Conservation (phyloP, 2,113 vertebrate species). For the Bufo gargarizans region DNA sequence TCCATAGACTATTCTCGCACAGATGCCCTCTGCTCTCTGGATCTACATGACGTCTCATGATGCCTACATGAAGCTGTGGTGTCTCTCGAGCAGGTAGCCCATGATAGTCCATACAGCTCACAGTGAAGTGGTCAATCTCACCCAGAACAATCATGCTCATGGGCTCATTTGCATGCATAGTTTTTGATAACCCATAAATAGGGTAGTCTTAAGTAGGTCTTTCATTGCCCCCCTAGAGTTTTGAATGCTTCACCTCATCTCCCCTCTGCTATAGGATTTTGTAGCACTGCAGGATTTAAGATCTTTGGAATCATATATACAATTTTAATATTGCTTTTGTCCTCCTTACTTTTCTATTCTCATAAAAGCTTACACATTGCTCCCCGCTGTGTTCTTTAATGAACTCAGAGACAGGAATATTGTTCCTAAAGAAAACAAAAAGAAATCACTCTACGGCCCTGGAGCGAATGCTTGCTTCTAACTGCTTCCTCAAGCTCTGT, state of each 20-base stretch:
- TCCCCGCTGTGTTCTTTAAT: conserved; percentile 17
- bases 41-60: too few species aligned
- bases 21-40: too few species aligned
- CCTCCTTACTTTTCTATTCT: not conserved
- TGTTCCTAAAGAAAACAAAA: not conserved
- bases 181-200: not conserved
- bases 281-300: not conserved
- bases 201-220: not conserved
- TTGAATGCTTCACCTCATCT: not conserved
- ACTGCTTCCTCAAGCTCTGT: not conserved
- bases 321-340: not conserved
- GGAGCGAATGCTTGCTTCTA: not conserved
- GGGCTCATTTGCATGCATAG: not conserved
- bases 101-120: not conserved
- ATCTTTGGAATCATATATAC: not conserved
- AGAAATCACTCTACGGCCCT: not conserved
- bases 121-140: not conserved
- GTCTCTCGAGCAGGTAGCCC: not conserved
- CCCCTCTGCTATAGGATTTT: not conserved
- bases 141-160: not conserved
- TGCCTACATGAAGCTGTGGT: not conserved
- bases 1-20: too few species aligned
- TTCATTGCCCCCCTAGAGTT: not conserved
- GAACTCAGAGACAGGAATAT: conserved; percentile 14
- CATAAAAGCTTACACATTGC: not conserved